A percentile compares a stretch with the other conserved stretches of the same genome.
Conservation (phyloP, 1,140 invertebrate species). For the Palaemon carinicauda region DNA sequence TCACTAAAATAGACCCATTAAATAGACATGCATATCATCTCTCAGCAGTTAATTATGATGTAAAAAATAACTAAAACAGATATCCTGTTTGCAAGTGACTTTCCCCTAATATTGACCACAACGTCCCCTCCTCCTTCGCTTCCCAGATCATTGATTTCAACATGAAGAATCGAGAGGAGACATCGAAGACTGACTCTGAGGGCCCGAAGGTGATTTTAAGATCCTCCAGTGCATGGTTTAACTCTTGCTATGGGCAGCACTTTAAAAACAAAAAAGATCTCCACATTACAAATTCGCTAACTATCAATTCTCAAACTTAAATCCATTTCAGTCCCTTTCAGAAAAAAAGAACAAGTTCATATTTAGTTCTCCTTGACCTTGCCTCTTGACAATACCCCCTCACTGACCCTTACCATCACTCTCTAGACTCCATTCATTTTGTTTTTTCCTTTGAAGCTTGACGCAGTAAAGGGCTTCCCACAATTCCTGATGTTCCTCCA, state of each 20-base stretch:
- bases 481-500: too few species aligned
- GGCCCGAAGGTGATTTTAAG: constrained; percentile 51
- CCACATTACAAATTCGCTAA: constrained; percentile 41
- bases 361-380: too few species aligned
- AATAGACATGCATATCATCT: too few species aligned
- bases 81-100: constrained; percentile 8
- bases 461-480: too few species aligned
- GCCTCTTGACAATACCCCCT: too few species aligned
- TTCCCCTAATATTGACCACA: constrained; percentile 39
- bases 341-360: too few species aligned
- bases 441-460: too few species aligned
- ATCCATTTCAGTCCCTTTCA: constrained; percentile 20
- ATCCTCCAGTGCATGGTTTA: constrained; percentile 52
- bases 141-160: constrained; percentile 58
- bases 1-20: too few species aligned
- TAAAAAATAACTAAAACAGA: not conserved
- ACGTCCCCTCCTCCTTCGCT: constrained; percentile 49
- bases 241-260: constrained; percentile 51
- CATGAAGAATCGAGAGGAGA: constrained; percentile 53
- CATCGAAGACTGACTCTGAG: constrained; percentile 37
- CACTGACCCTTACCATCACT: too few species aligned
- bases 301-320: constrained; percentile 28
- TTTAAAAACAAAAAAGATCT: constrained; percentile 25
- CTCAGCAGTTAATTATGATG: too few species aligned
- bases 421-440: too few species aligned